phyloP scores from a whole-genome alignment of 1,140 invertebrate genomes.

The Drosophila pectinifera region DNA sequence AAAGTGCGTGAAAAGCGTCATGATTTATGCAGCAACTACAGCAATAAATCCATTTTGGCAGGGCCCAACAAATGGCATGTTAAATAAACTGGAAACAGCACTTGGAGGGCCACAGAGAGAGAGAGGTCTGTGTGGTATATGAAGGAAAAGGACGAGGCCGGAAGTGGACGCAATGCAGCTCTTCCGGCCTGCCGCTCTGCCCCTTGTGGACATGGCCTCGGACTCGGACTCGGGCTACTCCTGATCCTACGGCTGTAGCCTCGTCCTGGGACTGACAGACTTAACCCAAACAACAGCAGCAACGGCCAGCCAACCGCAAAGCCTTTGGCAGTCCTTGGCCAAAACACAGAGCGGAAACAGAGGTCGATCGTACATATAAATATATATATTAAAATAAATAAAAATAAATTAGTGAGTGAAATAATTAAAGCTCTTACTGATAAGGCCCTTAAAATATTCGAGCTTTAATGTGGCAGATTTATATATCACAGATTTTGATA shows the following conservation, averaged over 20 bases:
- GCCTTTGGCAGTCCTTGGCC: conserved; percentile 46
- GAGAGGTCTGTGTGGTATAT: background rate
- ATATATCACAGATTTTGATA: too few species aligned
- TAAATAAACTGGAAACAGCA: conserved; percentile 56
- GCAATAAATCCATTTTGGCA: conserved; percentile 59
- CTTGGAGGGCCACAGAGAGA: background rate
- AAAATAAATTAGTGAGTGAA: background rate
- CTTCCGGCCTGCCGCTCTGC: conserved; percentile 39
- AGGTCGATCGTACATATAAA: background rate
- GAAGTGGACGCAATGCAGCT: conserved; percentile 57
- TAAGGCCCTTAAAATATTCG: background rate
- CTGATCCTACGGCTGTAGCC: conserved; percentile 8
- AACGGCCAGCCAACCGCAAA: conserved; percentile 34
- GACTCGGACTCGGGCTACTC: conserved; percentile 7
- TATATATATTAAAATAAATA: too few species aligned
- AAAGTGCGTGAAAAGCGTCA: conserved; percentile 61
- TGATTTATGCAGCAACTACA: conserved; percentile 65
- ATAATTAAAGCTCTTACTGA: too few species aligned
- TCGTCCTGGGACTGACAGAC: conserved; percentile 32
- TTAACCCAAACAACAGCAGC: conserved; percentile 14
- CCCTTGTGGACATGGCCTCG: conserved; percentile 16
- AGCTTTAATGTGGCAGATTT: background rate
- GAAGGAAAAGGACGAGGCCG: conserved; percentile 19
- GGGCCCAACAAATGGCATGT: conserved; percentile 60
- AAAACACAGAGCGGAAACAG: background rate